phyloP scores from a whole-genome alignment of 2,888 invertebrate genomes.

The Drosophila fulvimacula region DNA sequence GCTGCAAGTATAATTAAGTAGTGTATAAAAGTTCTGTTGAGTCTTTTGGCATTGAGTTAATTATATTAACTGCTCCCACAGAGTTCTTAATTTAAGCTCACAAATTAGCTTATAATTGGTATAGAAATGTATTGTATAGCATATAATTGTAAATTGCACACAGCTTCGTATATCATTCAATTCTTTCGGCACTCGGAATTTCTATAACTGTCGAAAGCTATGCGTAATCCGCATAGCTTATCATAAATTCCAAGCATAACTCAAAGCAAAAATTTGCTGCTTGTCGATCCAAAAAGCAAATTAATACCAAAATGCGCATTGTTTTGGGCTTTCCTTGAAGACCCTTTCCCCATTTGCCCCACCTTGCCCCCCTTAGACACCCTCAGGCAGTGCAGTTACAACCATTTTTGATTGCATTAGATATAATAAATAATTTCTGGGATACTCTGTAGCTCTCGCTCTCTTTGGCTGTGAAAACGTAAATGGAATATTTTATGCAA shows the following conservation, averaged over 20 bases:
- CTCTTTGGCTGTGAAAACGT: constrained; percentile 49
- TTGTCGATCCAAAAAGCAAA: constrained; percentile 32
- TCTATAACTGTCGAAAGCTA: constrained; percentile 16
- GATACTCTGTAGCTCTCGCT: constrained; percentile 1
- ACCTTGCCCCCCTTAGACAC: neutral
- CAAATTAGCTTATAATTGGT: neutral
- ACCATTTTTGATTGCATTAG: constrained; percentile 73
- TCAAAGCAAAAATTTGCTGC: constrained; percentile 32
- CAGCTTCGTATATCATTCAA: constrained; percentile 1
- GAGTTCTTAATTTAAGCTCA: neutral
- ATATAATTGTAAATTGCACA: too few relatives aligned
- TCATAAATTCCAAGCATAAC: constrained; percentile 70
- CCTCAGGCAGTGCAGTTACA: constrained; percentile 66
- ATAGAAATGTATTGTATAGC: neutral
- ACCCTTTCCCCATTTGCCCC: too few relatives aligned
- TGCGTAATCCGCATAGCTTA: constrained; percentile 56
- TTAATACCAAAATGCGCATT: constrained; percentile 61
- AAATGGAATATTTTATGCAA: constrained; percentile 78
- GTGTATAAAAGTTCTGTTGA: neutral
- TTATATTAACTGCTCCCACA: constrained; percentile 11
- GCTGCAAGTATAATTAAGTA: neutral
- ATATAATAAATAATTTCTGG: constrained; percentile 51
- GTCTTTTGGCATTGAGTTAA: constrained; percentile 9
- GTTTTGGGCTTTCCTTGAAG: constrained; percentile 20
- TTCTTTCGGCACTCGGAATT: constrained; percentile 14